Base-by-base conservation (phyloP, 2,797 vertebrate species). In the Streptopelia turtur region DNA sequence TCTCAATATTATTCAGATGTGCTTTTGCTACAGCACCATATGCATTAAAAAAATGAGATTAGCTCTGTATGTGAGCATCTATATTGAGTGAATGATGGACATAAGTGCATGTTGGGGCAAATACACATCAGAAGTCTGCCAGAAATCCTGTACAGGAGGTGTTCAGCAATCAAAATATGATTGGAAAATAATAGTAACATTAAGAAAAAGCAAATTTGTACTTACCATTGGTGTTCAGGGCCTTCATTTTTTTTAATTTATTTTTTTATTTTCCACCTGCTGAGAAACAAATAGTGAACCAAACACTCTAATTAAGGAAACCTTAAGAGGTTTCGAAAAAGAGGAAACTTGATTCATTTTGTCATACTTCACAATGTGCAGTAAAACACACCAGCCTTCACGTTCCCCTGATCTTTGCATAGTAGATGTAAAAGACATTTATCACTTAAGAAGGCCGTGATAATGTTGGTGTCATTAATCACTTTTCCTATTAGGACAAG, bases 71-170 rank as follows among this genome's bases (percentile, higher is more conserved):
- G 17, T 63, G 20, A 78, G 13, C n/a, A 30, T 63, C 16, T 69
- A 25, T 57, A 69, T 16, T 86, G 59, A 86, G 16, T 31, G 65
- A 53, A 75, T n/a, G 47, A 64, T 72, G 70, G 64, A 59, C 47
- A 39, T 9, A 88, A 39, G 60, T 87, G 43, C 59, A 79, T 1
- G 1, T 1, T 79, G 78, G 24, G 66, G 25, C n/a, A 81, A 84
- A 33, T 17, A 63, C 35, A 72, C 2, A 1, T 31, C 31, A 69
- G 85, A 63, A 84, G n/a, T 89, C 72, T 79, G 76, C 47, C 74
- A 33, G 57, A 91, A 82, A 92, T 93, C 79, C 84, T 90, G 66
- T 52, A 69, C 25, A 84, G 59, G 59, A 94, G 83, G 39, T 35
- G 21, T 77, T 89, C 47, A 82, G 56, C 31, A 65, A n/a, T 83